Conservation (phyloP, 2,113 vertebrate genomes). For the Brevimyrus niger region DNA sequence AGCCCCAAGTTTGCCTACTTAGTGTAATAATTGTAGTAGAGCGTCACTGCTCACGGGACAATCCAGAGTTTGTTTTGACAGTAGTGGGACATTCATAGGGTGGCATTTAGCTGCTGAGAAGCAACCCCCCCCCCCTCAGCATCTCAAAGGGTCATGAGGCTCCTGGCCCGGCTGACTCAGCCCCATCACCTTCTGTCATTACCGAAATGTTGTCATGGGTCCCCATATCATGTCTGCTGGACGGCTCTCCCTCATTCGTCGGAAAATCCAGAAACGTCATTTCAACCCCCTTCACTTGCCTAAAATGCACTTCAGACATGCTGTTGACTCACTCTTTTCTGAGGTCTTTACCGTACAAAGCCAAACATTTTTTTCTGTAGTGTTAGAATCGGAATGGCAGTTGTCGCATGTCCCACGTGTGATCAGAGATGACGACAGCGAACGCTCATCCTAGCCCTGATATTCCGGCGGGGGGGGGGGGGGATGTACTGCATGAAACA, state of each 20-base stretch:
- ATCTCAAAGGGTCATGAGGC: not conserved
- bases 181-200: not conserved
- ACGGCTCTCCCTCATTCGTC: not conserved
- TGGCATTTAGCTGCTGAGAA: not conserved
- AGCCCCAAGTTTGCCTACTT: not conserved
- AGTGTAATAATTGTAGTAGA: not conserved
- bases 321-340: not conserved
- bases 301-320: not conserved
- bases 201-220: not conserved
- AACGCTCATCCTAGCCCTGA: not conserved
- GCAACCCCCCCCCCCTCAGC: too few species aligned
- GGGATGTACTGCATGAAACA: not conserved
- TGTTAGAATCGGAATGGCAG: not conserved
- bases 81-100: not conserved
- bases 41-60: not conserved
- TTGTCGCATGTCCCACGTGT: not conserved
- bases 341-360: not conserved
- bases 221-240: conserved; percentile 3
- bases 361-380: not conserved
- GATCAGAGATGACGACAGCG: not conserved
- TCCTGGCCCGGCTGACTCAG: not conserved
- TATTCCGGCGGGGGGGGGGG: not conserved
- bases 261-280: conserved; percentile 19
- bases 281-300: not conserved
- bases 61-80: not conserved